A percentile compares a stretch with the other conserved stretches of the same genome.
phyloP scores from a whole-genome alignment of 2,113 vertebrate genomes.

The human (Homo sapiens) region GRCh38 chr1:24531001-24531500 shows the following conservation, averaged over 20 bases:
- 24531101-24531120: neutral
- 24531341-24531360: slow-evolving; percentile 95
- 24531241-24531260: slow-evolving; percentile 92
- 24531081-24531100: neutral
- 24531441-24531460: rapidly evolving
- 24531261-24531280: slow-evolving; percentile 97
- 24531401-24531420: rapidly evolving
- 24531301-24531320: slow-evolving; percentile 95
- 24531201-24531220: slow-evolving; percentile 84
- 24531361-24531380: slow-evolving; percentile 94
- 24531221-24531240: slow-evolving; percentile 95
- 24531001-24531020: too few species aligned
- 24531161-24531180: neutral
- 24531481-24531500: neutral
- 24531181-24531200: neutral
- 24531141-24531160: neutral
- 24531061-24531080: neutral
- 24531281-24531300: slow-evolving; percentile 97
- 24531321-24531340: slow-evolving; percentile 95
- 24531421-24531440: neutral
- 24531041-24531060: neutral
- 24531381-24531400: slow-evolving; percentile 93
- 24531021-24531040: neutral
- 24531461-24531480: rapidly evolving
- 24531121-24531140: neutral